Conservation (phyloP, 2,888 invertebrate genomes). For the Steromphala cineraria region DNA sequence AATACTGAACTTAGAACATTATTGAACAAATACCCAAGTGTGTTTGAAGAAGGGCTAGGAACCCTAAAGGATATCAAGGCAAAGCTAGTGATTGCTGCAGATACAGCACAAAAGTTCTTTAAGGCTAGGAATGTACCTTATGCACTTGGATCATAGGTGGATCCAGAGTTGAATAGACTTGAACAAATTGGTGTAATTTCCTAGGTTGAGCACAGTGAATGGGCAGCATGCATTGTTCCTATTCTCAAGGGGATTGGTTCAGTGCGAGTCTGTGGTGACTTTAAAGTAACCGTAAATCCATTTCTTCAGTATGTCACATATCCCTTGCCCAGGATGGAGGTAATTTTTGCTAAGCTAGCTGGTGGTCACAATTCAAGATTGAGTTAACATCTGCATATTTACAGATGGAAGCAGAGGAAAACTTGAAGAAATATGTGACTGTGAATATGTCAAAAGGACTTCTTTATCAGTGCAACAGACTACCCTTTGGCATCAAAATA, state of each 20-base stretch:
- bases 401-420: neutral
- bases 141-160: constrained; percentile 18
- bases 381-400: constrained; percentile 15
- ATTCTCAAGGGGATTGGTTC: constrained; percentile 22
- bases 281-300: constrained; percentile 41
- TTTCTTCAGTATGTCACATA: constrained; percentile 49
- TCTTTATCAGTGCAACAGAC: neutral
- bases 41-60: constrained; percentile 2
- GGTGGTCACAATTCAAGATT: constrained; percentile 30
- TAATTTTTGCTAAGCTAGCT: constrained; percentile 45
- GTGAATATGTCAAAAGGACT: neutral
- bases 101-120: constrained; percentile 17
- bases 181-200: constrained; percentile 22
- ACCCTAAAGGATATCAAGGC: constrained; percentile 12
- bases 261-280: constrained; percentile 47
- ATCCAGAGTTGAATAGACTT: constrained; percentile 19
- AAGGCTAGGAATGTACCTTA: constrained; percentile 24
- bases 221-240: constrained; percentile 32
- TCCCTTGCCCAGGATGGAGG: constrained; percentile 40
- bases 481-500: neutral
- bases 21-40: neutral
- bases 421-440: neutral
- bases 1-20: neutral
- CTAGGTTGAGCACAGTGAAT: constrained; percentile 27
- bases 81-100: neutral